Base-by-base conservation (phyloP, 2,888 invertebrate species). In the Xanthorhoe designata region DNA sequence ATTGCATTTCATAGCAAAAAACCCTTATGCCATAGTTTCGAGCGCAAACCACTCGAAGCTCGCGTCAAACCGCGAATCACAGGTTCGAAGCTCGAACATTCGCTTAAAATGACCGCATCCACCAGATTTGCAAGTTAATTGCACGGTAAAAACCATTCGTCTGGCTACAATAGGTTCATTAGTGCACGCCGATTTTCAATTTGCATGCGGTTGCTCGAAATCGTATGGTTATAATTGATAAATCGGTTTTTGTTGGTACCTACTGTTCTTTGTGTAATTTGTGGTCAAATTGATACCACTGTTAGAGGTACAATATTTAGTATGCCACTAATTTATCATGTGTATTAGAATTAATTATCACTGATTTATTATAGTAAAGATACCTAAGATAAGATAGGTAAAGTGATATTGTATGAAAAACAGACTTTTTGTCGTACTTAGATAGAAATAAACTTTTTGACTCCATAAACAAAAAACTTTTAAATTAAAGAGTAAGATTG, bases 141-240 rank as follows among this genome's bases (percentile, higher is more conserved):
- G 88, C 80, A 80, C 75, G 76, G 78, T 83, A 86, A 86, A 86
- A 86, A 85, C 83, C 80, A 74, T 74, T 74, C 78, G 76, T 73
- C 64, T 68, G 75, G 72, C 79, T 81, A 86, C 86, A 87, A 86
- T 86, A 68, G 80, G 73, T 84, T 87, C 87, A 87, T 87, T 87
- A 87, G 81, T 80, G 80, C 70, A 68, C 75, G 75, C 75, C 76
- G 79, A 77, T 80, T 84, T 86, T 86, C 85, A 84, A 86, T 83
- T 82, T 80, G 75, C 73, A 69, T 68, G 69, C 72, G 75, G 75
- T 71, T 59, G 73, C 72, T 77, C 78, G 78, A 80, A 78, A 74
- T 78, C 74, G 77, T 67, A 71, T 71, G 67, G 68, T 78, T 77
- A 79, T 81, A 84, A 88, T 84, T 84, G 82, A 83, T 77, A 78